Base-by-base conservation (phyloP, 2,888 invertebrate genomes). In the Athalia rosae region DNA sequence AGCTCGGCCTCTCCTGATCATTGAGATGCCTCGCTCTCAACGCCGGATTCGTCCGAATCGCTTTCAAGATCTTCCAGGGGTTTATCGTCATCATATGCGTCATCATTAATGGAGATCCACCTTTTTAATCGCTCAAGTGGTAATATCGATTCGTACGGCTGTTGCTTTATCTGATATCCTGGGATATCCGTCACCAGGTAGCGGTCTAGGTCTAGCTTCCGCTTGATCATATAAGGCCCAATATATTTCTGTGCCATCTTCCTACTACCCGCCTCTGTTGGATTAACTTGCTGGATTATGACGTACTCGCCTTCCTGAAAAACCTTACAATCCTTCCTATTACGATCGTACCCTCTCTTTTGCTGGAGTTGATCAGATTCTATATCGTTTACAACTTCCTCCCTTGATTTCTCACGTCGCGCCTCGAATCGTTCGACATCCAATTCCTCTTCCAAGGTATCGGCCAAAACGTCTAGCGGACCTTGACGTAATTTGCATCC, bases 131-230 rank as follows among this genome's bases (percentile, higher is more conserved):
- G 48, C 48, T 64, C 64, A 4, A 64, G 64, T 48, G 64, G 13
- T 7, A 64, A 15, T 13, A 64, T 15, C 1, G 64, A 47, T 15
- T 64, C 64, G 48, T 64, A 64, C 0, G 64, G 64, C 13, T 15
- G 45, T 15, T 64, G 64, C 6, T 64, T 64, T 3, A 48, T 4
- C 6, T 64, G 64, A 11, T 64, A 9, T 11, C 64, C 64, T 5
- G 64, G 64, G 6, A 64, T 64, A 15, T 64, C 64, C 7, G 64
- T 7, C 7, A 64, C 15, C 48, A 64, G n/a, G 48, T 64, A 64
- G 13, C 64, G 64, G 48, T 64, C 64, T 11, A n/a, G 8, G n/a
- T 64, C 64, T 4, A 64, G 11, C 64, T 47, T 48, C 4, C 43
- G 64, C 48, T 64, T 64, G 47, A 64, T 43, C 0, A 64, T 3